Evolutionary conservation across 2,113 vertebrate genomes (phyloP).

Genomic region (Gopherus evgoodei): DNA sequence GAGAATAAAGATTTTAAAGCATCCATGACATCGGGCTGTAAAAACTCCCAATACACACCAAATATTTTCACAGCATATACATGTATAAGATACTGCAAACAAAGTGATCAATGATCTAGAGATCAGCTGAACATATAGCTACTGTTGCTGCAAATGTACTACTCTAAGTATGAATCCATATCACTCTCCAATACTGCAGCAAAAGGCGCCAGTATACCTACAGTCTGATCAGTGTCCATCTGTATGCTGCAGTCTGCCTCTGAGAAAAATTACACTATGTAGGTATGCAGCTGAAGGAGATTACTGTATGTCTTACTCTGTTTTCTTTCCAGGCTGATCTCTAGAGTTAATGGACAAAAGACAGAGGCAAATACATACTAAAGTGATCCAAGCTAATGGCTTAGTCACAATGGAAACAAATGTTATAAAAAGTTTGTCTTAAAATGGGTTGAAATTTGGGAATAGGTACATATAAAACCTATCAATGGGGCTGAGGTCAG

Average conservation of each 20-base stretch:
- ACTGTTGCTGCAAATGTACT: neutral
- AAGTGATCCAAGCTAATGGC: neutral
- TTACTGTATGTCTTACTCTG: neutral
- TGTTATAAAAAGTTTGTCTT: neutral
- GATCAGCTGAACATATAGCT: neutral
- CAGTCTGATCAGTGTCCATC: neutral
- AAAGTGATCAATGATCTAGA: fast-evolving
- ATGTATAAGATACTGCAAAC: neutral
- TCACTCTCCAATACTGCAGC: neutral
- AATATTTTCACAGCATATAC: neutral
- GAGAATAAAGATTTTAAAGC: neutral
- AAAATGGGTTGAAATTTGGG: neutral
- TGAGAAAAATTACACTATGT: neutral
- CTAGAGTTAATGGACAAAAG: neutral
- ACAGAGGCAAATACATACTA: fast-evolving
- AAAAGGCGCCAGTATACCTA: neutral
- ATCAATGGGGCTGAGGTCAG: neutral
- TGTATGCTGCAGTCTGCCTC: neutral
- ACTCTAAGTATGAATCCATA: neutral
- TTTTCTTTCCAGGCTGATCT: neutral
- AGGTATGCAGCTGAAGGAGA: neutral
- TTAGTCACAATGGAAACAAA: neutral
- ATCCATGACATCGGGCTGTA: neutral
- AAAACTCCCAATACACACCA: neutral
- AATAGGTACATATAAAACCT: neutral